These are phyloP conservation scores for Zaprionus davidi DNA, from an alignment of 1,140 invertebrate genomes.

Conservation along the genomic window DNA sequence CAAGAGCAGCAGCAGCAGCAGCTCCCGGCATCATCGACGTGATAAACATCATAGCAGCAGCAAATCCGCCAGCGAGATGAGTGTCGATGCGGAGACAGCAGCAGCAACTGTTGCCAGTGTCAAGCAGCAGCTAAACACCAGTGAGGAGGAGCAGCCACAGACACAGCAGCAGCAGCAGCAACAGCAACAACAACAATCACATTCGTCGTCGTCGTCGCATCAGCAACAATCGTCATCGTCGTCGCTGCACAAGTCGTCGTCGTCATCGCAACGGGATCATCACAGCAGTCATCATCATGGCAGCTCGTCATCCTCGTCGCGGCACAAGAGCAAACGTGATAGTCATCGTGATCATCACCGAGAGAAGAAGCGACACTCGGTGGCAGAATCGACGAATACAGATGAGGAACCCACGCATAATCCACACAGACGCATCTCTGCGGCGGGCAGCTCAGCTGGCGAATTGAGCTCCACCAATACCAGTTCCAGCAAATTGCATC, in stretches of 20 bases:
- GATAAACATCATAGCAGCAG: slow-evolving; percentile 67
- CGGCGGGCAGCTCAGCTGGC: slow-evolving; percentile 56
- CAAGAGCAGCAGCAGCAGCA: slow-evolving; percentile 37
- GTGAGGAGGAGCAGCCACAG: slow-evolving; percentile 60
- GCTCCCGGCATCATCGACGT: slow-evolving; percentile 67
- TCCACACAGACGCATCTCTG: slow-evolving; percentile 64
- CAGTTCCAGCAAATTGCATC: slow-evolving; percentile 50
- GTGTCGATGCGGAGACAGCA: slow-evolving; percentile 20
- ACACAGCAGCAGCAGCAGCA: slow-evolving; percentile 45
- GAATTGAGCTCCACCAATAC: slow-evolving; percentile 57
- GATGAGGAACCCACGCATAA: slow-evolving; percentile 71
- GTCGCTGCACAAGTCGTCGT: slow-evolving; percentile 66
- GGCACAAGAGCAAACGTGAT: slow-evolving; percentile 76
- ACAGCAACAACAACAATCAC: slow-evolving; percentile 39
- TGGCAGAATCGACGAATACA: slow-evolving; percentile 71
- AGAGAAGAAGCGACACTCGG: slow-evolving; percentile 78
- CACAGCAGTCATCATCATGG: slow-evolving; percentile 39
- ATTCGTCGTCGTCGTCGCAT: slow-evolving; percentile 40
- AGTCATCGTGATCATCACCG: slow-evolving; percentile 70
- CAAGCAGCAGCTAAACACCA: slow-evolving; percentile 56
- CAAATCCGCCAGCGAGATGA: slow-evolving; percentile 36
- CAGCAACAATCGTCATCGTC: slow-evolving; percentile 69
- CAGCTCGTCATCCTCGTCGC: slow-evolving; percentile 52
- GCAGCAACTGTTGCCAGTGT: slow-evolving; percentile 12
- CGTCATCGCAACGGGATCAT: slow-evolving; percentile 56